Conservation (phyloP, 2,888 invertebrate genomes). For the Holacanthella duospinosa region DNA sequence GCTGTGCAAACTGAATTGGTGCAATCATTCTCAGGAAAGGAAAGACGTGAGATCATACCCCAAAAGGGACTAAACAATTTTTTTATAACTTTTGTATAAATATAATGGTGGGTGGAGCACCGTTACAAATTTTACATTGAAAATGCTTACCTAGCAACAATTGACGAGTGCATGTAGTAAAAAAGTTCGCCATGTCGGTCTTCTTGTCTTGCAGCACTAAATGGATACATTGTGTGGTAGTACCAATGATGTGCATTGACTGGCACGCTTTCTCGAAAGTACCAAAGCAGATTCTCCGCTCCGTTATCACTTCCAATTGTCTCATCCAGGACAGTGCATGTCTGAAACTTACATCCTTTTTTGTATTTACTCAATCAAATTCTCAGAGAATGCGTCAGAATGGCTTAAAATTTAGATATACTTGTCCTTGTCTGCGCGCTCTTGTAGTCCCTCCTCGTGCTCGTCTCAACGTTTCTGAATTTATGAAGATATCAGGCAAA, state of each 20-base stretch:
- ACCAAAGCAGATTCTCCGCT: slow-evolving; percentile 3
- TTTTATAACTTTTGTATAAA: too few relatives aligned
- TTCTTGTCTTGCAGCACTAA: slow-evolving; percentile 44
- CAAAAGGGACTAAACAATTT: too few relatives aligned
- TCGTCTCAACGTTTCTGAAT: not conserved
- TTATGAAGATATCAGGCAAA: slow-evolving; percentile 4
- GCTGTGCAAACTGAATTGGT: too few relatives aligned
- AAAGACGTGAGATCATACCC: not conserved
- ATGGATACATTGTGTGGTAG: slow-evolving; percentile 2
- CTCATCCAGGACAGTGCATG: slow-evolving; percentile 2
- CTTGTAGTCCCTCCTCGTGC: not conserved
- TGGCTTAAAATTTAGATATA: not conserved
- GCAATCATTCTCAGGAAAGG: too few relatives aligned
- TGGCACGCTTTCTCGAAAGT: slow-evolving; percentile 4
- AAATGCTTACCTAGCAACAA: slow-evolving; percentile 46
- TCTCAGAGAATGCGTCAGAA: not conserved
- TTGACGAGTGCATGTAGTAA: slow-evolving; percentile 67
- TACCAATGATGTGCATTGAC: slow-evolving; percentile 10
- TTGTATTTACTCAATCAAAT: not conserved
- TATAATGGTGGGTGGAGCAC: too few relatives aligned
- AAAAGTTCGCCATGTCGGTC: slow-evolving; percentile 71
- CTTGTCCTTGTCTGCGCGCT: not conserved
- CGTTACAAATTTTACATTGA: not conserved
- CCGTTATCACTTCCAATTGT: slow-evolving; percentile 7
- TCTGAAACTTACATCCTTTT: not conserved